Evolutionary conservation across 1,140 invertebrate species (phyloP), one percentile per base, ranked within the genome.

Genomic region (Pseudomyrmex sp.): DNA sequence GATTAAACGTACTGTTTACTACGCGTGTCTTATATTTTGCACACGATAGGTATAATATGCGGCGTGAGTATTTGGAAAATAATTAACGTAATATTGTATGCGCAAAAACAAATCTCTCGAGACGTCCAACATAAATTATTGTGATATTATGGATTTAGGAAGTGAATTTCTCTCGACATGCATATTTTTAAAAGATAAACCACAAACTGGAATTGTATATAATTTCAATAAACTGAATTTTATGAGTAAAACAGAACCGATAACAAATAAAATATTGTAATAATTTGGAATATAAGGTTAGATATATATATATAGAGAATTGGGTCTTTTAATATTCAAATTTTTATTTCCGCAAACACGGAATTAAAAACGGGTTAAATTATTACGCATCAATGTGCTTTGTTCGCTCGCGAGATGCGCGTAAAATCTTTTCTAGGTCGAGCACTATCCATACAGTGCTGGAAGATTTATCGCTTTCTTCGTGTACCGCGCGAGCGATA

Each of bases 391-490:
- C 50, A 35, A 69, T 69, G 50, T 77, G 35, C 18, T 54, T 54
- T 35, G 62, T 50, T 50, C 44, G 50, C 44, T 79, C 76, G 20
- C 54, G 15, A 48, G 54, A 48, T 58, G 46, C 54, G 65, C 44
- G 65, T 7, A 12, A 79, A 26, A 79, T 70, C 75, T 2, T 79
- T 80, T 80, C 76, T 80, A 56, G 76, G 66, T 80, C 76, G 76
- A 20, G 20, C 35, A 10, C 52, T 52, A 46, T 58, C 35, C 52
- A 26, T 1, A 35, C n/a, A 70, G 65, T 13, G 2, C n/a, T 12
- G 68, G 10, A 48, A 80, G 54, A 80, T 80, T 80, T 70, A 80
- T 80, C 56, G 66, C 18, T 72, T 59, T 66, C 66, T 35, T 72
- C 15, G 66, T 35, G 35, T 23, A 13, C 66, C 20, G n/a, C n/a